Percentiles rank a stretch among this genome's conserved stretches.
Conservation (phyloP, 2,888 invertebrate genomes). For the Volucella zonaria region DNA sequence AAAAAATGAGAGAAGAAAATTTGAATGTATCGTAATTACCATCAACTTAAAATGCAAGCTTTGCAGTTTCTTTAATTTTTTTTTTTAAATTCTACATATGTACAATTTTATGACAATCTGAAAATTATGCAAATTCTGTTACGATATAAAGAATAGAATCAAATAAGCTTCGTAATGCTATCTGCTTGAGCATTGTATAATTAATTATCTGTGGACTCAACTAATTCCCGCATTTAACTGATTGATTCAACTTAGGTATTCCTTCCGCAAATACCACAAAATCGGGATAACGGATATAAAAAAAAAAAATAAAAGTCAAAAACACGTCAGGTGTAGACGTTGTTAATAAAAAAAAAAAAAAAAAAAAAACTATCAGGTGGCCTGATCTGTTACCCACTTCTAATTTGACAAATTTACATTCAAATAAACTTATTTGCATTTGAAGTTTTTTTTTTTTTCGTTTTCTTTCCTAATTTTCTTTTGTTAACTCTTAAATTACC, state of each 20-base stretch:
- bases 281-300: constrained; percentile 68
- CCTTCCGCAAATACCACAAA: constrained; percentile 54
- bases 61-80: too few species aligned
- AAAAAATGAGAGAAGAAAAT: too few species aligned
- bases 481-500: too few species aligned
- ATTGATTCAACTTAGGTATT: constrained; percentile 42
- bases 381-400: constrained; percentile 60
- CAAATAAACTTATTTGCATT: constrained; percentile 1
- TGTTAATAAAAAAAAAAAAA: constrained; percentile 39
- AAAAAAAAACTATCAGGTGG: constrained; percentile 62
- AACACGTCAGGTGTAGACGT: constrained; percentile 15
- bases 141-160: not conserved
- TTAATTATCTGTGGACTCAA: constrained; percentile 32
- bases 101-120: constrained; percentile 12
- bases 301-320: constrained; percentile 21
- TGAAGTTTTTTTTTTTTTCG: not conserved
- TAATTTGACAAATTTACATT: constrained; percentile 70
- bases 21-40: too few species aligned
- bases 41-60: too few species aligned
- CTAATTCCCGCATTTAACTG: constrained; percentile 64
- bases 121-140: constrained; percentile 52
- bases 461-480: too few species aligned
- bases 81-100: too few species aligned
- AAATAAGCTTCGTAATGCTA: constrained; percentile 53
- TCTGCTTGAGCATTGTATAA: not conserved